Evolutionary conservation across 2,113 vertebrate species (phyloP).

Genomic region (Datnioides undecimradiatus): DNA sequence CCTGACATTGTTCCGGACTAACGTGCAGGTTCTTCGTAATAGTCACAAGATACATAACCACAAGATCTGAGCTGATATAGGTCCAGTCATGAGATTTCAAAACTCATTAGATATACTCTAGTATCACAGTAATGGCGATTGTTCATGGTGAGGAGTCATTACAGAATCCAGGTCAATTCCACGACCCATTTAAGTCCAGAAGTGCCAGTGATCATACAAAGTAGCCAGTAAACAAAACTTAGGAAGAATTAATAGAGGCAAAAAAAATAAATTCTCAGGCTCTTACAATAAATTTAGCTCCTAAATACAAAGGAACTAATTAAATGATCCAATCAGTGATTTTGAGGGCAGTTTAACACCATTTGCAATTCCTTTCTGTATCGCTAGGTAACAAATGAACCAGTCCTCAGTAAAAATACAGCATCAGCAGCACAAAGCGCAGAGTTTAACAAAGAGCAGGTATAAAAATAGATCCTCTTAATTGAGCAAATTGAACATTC

Average conservation of each 20-base stretch:
- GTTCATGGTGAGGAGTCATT: neutral
- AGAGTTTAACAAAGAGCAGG: constrained; percentile 4
- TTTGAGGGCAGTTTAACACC: neutral
- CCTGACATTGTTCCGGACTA: neutral
- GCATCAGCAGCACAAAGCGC: neutral
- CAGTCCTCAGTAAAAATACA: too few relatives aligned
- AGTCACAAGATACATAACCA: neutral
- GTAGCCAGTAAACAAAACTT: too few relatives aligned
- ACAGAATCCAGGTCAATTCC: neutral
- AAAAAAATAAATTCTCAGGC: neutral
- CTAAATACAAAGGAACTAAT: neutral
- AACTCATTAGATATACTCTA: neutral
- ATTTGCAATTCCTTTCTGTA: too few relatives aligned
- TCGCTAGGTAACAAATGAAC: too few relatives aligned
- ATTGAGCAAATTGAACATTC: neutral
- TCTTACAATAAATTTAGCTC: neutral
- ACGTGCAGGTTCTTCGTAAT: neutral
- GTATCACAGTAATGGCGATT: neutral
- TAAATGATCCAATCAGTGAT: neutral
- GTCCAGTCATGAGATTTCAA: neutral
- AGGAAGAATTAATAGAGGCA: neutral
- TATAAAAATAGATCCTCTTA: constrained; percentile 5
- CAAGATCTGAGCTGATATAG: neutral
- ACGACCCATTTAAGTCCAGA: neutral
- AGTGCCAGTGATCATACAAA: neutral